Conservation (phyloP, 2,888 invertebrate species). For the Eupithecia subfuscata region DNA sequence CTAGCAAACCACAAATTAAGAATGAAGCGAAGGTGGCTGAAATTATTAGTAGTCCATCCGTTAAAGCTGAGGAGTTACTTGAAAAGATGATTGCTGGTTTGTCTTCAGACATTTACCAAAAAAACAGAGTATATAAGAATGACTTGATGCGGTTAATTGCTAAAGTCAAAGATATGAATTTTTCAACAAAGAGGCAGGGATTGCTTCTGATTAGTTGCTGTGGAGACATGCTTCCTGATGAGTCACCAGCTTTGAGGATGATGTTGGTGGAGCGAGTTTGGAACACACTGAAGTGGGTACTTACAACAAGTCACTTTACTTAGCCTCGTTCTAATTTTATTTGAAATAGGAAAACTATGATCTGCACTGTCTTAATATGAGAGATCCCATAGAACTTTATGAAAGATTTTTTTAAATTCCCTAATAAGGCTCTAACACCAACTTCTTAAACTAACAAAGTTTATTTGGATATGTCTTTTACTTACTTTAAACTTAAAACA, state of each 20-base stretch:
- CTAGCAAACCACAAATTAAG: constrained; percentile 18
- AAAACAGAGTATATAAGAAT: constrained; percentile 77
- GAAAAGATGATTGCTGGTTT: constrained; percentile 71
- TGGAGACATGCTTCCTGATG: constrained; percentile 81
- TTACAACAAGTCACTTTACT: neutral
- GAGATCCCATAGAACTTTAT: no score
- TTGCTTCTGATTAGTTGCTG: constrained; percentile 82
- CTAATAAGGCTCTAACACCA: no score
- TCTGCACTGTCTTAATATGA: no score
- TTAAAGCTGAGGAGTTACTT: constrained; percentile 60
- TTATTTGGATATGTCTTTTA: no score
- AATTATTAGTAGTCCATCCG: neutral
- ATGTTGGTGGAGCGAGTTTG: constrained; percentile 82
- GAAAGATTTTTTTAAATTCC: no score
- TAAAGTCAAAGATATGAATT: constrained; percentile 70
- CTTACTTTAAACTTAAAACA: no score
- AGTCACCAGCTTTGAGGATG: constrained; percentile 73
- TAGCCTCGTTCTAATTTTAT: neutral
- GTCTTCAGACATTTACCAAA: constrained; percentile 72
- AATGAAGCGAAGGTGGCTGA: constrained; percentile 3
- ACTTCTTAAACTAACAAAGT: no score
- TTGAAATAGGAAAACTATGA: neutral
- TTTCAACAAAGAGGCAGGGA: constrained; percentile 73
- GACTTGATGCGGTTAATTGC: constrained; percentile 66
- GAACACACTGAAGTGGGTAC: constrained; percentile 75